Evolutionary conservation across 92 coral and sea anemone species (phyloP).

Genomic region (Siderastrea radians): DNA sequence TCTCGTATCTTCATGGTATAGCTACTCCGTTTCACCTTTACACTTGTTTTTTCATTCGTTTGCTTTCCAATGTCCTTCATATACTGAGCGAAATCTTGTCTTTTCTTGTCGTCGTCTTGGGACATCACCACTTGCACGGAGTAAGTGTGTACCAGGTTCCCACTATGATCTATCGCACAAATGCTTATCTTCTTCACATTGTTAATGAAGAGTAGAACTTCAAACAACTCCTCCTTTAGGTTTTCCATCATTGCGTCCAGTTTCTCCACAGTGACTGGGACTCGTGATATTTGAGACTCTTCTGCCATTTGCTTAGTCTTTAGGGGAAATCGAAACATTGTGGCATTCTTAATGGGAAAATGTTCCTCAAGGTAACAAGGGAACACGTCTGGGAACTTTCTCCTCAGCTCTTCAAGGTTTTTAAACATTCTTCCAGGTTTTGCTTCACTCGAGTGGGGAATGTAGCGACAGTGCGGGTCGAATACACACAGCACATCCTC

Average conservation of each 20-base stretch:
- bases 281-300: constrained; percentile 41
- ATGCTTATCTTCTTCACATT: constrained; percentile 77
- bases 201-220: constrained; percentile 83
- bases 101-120: constrained; percentile 52
- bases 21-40: constrained; percentile 31
- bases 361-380: constrained; percentile 78
- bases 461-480: constrained; percentile 84
- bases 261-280: constrained; percentile 17
- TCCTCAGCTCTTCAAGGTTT: constrained; percentile 50
- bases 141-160: constrained; percentile 51
- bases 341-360: constrained; percentile 67
- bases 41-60: constrained; percentile 16
- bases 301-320: constrained; percentile 58
- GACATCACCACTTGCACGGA: constrained; percentile 57
- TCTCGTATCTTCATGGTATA: constrained; percentile 64
- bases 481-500: constrained; percentile 82
- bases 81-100: constrained; percentile 44
- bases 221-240: constrained; percentile 72
- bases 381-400: constrained; percentile 73
- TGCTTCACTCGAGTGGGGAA: constrained; percentile 61
- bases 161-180: constrained; percentile 55
- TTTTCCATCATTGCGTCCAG: constrained; percentile 61
- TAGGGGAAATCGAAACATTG: constrained; percentile 86
- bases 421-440: constrained; percentile 76
- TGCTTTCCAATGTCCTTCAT: constrained; percentile 33